phyloP scores from a whole-genome alignment of 2,797 vertebrate species.

The Sphaeramia orbicularis region DNA sequence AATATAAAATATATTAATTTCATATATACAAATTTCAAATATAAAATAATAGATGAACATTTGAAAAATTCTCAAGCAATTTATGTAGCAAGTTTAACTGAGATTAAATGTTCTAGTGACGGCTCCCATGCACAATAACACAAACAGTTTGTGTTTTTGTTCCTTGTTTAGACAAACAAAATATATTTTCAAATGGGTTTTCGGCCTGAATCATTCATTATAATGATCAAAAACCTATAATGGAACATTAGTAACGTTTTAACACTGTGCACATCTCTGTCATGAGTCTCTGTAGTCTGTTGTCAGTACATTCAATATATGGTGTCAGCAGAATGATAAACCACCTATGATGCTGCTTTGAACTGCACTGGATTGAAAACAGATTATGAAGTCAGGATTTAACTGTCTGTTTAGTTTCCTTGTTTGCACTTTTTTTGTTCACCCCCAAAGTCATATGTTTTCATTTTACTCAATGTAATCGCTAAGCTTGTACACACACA shows the following conservation, averaged over 20 bases:
- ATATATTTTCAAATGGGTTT: no score
- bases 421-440: slow-evolving; percentile 29
- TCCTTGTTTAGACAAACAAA: not conserved
- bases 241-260: not conserved
- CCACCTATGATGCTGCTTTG: slow-evolving; percentile 51
- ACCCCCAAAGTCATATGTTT: slow-evolving; percentile 47
- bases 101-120: no score
- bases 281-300: slow-evolving; percentile 27
- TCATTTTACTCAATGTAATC: slow-evolving; percentile 42
- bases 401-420: slow-evolving; percentile 43
- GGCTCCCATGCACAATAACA: not conserved
- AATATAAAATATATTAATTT: no score
- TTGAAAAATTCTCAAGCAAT: no score
- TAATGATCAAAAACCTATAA: slow-evolving; percentile 4
- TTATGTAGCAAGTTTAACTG: no score
- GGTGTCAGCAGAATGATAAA: slow-evolving; percentile 52
- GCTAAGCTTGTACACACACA: slow-evolving; percentile 25
- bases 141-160: not conserved
- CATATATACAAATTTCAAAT: no score
- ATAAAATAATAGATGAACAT: no score
- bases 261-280: slow-evolving; percentile 12
- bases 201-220: not conserved
- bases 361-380: slow-evolving; percentile 63
- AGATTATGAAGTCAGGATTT: slow-evolving; percentile 45
- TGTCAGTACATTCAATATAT: slow-evolving; percentile 34